Evolutionary conservation across 2,888 invertebrate species (phyloP).

Genomic region (Synergus gifuensis): DNA sequence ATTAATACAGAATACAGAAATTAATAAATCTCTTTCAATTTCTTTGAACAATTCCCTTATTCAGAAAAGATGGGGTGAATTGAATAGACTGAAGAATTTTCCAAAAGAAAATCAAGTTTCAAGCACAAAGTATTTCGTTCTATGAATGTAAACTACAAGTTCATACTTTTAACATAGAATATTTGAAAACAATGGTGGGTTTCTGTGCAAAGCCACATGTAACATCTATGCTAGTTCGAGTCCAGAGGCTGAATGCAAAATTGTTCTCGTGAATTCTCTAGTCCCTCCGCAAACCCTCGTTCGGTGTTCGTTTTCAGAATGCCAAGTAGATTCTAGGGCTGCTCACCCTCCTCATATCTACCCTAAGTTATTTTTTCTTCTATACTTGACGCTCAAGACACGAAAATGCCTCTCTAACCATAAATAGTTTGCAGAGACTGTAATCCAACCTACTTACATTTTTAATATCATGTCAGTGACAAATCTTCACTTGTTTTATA

Average conservation of each 20-base stretch:
- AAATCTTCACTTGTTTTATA: not conserved
- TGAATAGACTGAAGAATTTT: slow-evolving; percentile 4
- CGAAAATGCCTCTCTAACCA: slow-evolving; percentile 39
- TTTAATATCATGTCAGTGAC: not conserved
- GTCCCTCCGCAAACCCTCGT: slow-evolving; percentile 50
- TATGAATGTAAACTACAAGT: slow-evolving; percentile 28
- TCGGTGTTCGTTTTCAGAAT: slow-evolving; percentile 50
- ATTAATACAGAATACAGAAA: too few species aligned
- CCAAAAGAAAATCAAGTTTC: not conserved
- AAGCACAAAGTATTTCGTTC: not conserved
- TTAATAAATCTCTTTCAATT: not conserved
- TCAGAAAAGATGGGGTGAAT: not conserved
- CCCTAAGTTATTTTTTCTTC: slow-evolving; percentile 53
- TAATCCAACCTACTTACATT: slow-evolving; percentile 29
- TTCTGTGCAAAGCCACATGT: slow-evolving; percentile 24
- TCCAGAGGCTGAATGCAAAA: slow-evolving; percentile 38
- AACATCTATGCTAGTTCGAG: slow-evolving; percentile 26
- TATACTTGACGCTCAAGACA: slow-evolving; percentile 45
- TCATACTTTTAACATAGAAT: slow-evolving; percentile 33
- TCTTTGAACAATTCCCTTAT: not conserved
- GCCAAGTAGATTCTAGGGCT: slow-evolving; percentile 52
- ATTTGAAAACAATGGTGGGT: slow-evolving; percentile 34
- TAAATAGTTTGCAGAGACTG: not conserved
- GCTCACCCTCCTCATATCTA: slow-evolving; percentile 45
- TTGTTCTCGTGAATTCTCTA: slow-evolving; percentile 42